phyloP scores from a whole-genome alignment of 2,113 vertebrate genomes.

The Menidia beryllina region DNA sequence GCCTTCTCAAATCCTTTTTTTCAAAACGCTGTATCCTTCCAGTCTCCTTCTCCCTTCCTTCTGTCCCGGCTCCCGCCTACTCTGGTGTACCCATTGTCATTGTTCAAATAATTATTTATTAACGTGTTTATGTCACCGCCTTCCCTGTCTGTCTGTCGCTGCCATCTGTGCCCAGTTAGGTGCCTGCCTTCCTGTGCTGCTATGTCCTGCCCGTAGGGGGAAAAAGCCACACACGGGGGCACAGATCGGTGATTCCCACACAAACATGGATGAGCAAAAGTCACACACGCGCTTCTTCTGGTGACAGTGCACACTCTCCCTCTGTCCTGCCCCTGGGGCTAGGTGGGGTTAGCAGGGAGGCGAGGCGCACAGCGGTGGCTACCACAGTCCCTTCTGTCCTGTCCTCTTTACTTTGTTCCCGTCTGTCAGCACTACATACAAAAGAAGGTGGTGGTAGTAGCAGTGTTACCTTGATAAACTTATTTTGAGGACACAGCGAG shows the following conservation, averaged over 20 bases:
- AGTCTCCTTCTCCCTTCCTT: conserved; percentile 40
- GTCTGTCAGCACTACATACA: conserved; percentile 57
- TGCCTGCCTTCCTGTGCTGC: conserved; percentile 70
- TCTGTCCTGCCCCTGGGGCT: conserved; percentile 65
- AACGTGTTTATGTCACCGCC: conserved; percentile 74
- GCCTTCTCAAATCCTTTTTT: conserved; percentile 26
- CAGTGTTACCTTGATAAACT: conserved; percentile 77
- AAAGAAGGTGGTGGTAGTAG: conserved; percentile 35
- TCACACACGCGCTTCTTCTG: conserved; percentile 63
- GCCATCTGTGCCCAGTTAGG: conserved; percentile 85
- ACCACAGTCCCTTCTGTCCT: conserved; percentile 75
- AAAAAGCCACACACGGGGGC: conserved; percentile 54
- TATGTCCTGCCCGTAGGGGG: conserved; percentile 69
- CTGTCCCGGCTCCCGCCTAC: conserved; percentile 28
- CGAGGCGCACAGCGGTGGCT: conserved; percentile 72
- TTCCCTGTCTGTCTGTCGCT: conserved; percentile 69
- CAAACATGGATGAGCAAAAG: conserved; percentile 46
- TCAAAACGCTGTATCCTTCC: conserved; percentile 20
- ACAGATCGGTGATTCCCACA: conserved; percentile 64
- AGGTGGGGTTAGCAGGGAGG: conserved; percentile 70
- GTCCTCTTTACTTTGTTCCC: conserved; percentile 61
- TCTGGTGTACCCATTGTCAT: conserved; percentile 68
- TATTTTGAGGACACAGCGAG: conserved; percentile 65
- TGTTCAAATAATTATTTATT: conserved; percentile 81
- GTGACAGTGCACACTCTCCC: conserved; percentile 53